Evolutionary conservation across 1,140 invertebrate genomes (phyloP), one percentile per base, ranked within the genome.

Genomic region (Philotrypesis tridentata): DNA sequence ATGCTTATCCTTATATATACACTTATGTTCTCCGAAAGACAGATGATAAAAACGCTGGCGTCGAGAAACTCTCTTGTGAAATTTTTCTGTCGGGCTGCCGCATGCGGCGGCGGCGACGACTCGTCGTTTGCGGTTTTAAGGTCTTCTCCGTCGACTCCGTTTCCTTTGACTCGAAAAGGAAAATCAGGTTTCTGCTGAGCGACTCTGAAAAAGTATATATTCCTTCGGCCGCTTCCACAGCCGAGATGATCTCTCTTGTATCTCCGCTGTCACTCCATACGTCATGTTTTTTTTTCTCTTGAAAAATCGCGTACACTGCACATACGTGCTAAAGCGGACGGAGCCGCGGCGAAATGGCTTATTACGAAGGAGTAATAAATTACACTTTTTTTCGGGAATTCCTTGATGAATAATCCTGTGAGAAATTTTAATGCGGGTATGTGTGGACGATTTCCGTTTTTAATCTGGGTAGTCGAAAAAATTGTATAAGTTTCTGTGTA

Each of bases 111-210:
- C n/a, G n/a, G n/a, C n/a, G n/a, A n/a, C n/a, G n/a, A n/a, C n/a
- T n/a, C n/a, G n/a, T n/a, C n/a, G 79, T 75, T 60, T 76, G 40
- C 67, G 72, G 76, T 76, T 82, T 77, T 11, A 43, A 63, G 67
- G 25, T 17, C 48, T 55, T 6, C 17, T 14, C n/a, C 31, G 4
- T 37, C 29, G 29, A 8, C 40, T 40, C 17, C 43, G 73, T 70
- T 76, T 29, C 63, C 80, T 76, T 80, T 75, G 79, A 37, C 72
- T 76, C 61, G 14, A 68, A 21, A 75, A 68, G 72, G 79, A 81
- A 80, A 81, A 75, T 81, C 79, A 65, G 73, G 61, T 81, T 79
- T 79, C 55, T 23, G 68, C 23, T 17, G 17, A 60, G 9, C 9
- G 21, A 27, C 29, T 61, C 3, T 11, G 40, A 31, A 78, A 70